Conservation (phyloP, 2,113 vertebrate species). For the Coptodon bakossiorum region DNA sequence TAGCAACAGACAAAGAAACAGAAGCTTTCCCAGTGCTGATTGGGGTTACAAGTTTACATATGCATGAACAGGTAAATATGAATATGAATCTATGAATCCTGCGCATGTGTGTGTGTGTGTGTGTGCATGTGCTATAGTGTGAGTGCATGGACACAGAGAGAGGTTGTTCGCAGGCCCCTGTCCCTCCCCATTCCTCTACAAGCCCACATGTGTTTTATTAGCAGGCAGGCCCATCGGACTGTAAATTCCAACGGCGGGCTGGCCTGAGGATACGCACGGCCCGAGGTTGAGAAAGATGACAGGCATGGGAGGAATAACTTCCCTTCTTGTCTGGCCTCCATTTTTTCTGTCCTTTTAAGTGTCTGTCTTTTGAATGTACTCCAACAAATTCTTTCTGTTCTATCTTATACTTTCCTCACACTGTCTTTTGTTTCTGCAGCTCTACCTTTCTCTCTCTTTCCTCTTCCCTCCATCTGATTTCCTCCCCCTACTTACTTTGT, state of each 20-base stretch:
- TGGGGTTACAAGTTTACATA: background rate
- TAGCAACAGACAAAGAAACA: background rate
- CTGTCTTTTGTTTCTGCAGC: background rate
- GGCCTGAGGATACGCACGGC: slow-evolving; percentile 45
- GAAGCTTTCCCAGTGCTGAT: background rate
- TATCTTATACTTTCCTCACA: background rate
- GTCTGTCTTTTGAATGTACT: background rate
- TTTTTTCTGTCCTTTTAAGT: background rate
- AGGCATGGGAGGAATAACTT: slow-evolving; percentile 13
- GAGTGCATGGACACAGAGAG: slow-evolving; percentile 13
- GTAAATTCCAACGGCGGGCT: slow-evolving; percentile 61
- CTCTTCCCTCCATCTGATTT: background rate
- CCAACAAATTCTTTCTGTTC: background rate
- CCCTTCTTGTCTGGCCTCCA: background rate
- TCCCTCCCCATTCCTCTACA: slow-evolving; percentile 66
- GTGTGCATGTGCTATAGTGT: background rate
- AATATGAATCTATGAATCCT: background rate
- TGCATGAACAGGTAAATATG: background rate
- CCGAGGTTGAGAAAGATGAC: slow-evolving; percentile 32
- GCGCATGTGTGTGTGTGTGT: background rate
- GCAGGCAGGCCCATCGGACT: slow-evolving; percentile 58
- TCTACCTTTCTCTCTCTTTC: background rate
- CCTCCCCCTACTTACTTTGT: slow-evolving; percentile 4
- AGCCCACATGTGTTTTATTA: slow-evolving; percentile 76
- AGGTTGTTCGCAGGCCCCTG: slow-evolving; percentile 30